These are phyloP conservation scores for Dicerorhinus sumatrensis DNA, from an alignment of 2,113 vertebrate genomes.

Conservation along the genomic window DNA sequence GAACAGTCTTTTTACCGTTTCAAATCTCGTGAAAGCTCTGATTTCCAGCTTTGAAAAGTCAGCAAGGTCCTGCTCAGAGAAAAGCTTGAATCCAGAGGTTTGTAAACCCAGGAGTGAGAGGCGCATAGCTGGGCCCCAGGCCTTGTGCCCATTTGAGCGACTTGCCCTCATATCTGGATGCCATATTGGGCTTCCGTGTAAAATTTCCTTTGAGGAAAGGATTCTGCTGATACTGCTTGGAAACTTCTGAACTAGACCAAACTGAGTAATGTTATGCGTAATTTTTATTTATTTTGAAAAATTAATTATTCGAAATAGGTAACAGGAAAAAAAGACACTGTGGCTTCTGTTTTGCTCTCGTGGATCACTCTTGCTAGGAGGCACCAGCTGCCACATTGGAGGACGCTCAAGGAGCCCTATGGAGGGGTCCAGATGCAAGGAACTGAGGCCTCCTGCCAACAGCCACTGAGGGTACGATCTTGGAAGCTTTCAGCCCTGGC, in stretches of 20 bases:
- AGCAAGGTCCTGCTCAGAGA: background rate
- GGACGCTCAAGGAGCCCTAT: background rate
- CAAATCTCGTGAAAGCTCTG: background rate
- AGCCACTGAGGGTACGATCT: background rate
- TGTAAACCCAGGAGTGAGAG: background rate
- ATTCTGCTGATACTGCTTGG: background rate
- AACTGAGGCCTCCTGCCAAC: too few species aligned
- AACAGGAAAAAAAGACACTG: background rate
- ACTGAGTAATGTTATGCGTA: background rate
- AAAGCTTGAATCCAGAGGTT: background rate
- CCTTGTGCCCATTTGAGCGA: too few species aligned
- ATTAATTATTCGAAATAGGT: background rate
- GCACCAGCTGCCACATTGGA: background rate
- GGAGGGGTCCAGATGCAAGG: background rate
- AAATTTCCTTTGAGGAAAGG: background rate
- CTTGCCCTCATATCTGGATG: background rate
- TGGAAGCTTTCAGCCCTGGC: background rate
- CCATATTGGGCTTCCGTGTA: background rate
- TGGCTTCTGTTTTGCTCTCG: background rate
- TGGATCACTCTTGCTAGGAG: background rate
- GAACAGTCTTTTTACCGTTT: background rate
- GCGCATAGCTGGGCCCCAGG: background rate
- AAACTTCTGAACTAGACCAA: background rate
- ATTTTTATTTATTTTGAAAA: constrained; percentile 21
- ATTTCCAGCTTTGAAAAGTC: background rate